Base-by-base conservation (phyloP, 2,888 invertebrate genomes). In the Hyles lineata region DNA sequence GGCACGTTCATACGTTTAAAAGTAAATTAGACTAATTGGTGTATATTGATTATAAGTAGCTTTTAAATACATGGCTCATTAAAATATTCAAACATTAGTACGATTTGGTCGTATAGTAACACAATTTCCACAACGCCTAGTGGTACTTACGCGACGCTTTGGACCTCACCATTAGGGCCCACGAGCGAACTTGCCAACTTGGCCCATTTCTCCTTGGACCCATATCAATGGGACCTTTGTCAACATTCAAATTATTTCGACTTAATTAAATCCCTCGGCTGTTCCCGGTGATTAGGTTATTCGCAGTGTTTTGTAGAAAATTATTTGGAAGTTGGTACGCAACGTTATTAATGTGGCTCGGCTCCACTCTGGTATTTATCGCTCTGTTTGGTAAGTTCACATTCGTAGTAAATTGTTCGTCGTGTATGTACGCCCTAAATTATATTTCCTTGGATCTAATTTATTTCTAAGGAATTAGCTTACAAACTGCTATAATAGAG, bases 221-320 rank as follows among this genome's bases (percentile, higher is more conserved):
- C 62, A 61, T 62, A 71, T 71, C 61, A 62, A 62, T 58, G 71
- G 70, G 75, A 74, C 79, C 82, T 80, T 77, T 80, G 82, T 83
- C 83, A 83, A 82, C 85, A 82, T 78, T 77, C 71, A 74, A 83
- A 80, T 83, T 81, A 83, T 83, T 84, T 81, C 80, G 75, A 82
- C 80, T 83, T 83, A 84, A 85, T 86, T 84, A 83, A 85, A 85
- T 83, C 81, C 78, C 78, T 74, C 71, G 67, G 78, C 75, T 79
- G 77, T 82, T 80, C 74, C 62, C 61, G 77, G 74, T 82, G 79
- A 80, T 82, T 79, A 78, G 74, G 76, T 75, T 75, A 23, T 67
- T 60, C 75, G 63, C 23, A 73, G 60, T 59, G 67, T 61, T 29
- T 72, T 72, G 73, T 76, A 74, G 67, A 70, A 32, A 72, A 77